Base-by-base conservation (phyloP, 2,113 vertebrate genomes). In the Heterochromis multidens region DNA sequence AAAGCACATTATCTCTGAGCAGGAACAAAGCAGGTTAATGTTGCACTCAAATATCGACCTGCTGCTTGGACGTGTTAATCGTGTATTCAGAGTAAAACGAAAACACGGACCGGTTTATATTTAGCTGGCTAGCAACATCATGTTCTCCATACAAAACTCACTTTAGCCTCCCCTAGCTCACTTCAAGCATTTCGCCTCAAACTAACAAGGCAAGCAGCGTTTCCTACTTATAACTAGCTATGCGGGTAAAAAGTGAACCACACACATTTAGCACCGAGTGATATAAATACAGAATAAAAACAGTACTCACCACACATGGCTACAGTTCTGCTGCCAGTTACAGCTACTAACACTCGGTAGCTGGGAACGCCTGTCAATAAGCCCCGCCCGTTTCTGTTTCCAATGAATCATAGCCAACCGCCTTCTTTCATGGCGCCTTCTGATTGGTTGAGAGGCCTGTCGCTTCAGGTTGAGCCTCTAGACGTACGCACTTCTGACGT, bases 291-390 rank as follows among this genome's bases (percentile, higher is more conserved):
- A 23, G 0, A 57, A 76, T 62, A 58, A 3, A 17, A 13, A 7
- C 23, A 10, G 10, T 63, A 95, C 96, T 96, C 89, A 97, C 96
- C 96, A 94, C 96, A 97, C 96, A 97, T 97, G 93, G 91, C 89
- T 94, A 12, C 93, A 43, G 59, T 33, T 70, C 23, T 29, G 82
- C 27, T 91, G 86, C 82, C 86, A 90, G 81, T 59, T 63, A 37
- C 85, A 86, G 82, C 77, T 90, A 88, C 77, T 89, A n/a, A n/a
- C 84, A 58, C 7, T 57, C 58, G 14, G 77, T 58, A 72, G 83
- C 88, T 74, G 59, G 56, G 79, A 88, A 83, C 63, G 87, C 80
- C 89, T 93, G 82, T 94, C 91, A 91, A 0, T 6, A 43, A 7
- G 52, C 35, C 58, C 37, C 89, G 85, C 91, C 93, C 65, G 35